Evolutionary conservation across 2,888 invertebrate species (phyloP), one percentile per base, ranked within the genome.

Genomic region (Entomobrya multifasciata): DNA sequence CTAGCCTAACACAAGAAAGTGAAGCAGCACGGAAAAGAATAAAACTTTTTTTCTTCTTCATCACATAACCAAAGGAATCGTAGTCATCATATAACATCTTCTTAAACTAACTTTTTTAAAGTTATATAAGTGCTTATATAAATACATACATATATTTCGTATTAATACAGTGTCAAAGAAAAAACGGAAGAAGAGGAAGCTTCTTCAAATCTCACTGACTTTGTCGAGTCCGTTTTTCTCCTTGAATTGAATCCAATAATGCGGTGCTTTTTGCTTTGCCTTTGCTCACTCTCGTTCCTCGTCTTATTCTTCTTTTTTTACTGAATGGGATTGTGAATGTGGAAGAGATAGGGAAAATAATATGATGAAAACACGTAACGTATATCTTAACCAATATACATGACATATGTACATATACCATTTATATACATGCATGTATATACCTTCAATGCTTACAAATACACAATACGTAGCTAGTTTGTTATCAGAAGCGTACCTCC

Each of bases 261-360:
- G 70, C 41, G 74, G 55, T 74, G 74, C 30, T 52, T n/a, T 74
- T 36, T 36, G 1, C 52, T 30, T 55, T 74, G 11, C 5, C 36
- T 30, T 36, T 10, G 25, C n/a, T 49, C 27, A 25, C 27, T 10
- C 52, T 74, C 36, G 30, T 30, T 55, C n/a, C 27, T 10, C 57
- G 30, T 74, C 52, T 47, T 70, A 55, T 70, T 77, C 77, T 77
- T 17, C 17, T 52, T 36, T 30, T n/a, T 4, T 8, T 49, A n/a
- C 20, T 81, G 57, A 81, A 81, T 81, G 81, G 70, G 65, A 74
- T 79, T 62, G 60, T 30, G 76, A 83, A 55, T 77, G 84, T 84
- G 77, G 84, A 84, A 77, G 77, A 84, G 77, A 77, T 84, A 77
- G 84, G 60, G 47, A 70, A 22, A 52, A 79, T 44, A 52, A 70